Evolutionary conservation across 2,797 vertebrate genomes (phyloP), one percentile per base, ranked within the genome.

Genomic region (Acrocephalus scirpaceus): DNA sequence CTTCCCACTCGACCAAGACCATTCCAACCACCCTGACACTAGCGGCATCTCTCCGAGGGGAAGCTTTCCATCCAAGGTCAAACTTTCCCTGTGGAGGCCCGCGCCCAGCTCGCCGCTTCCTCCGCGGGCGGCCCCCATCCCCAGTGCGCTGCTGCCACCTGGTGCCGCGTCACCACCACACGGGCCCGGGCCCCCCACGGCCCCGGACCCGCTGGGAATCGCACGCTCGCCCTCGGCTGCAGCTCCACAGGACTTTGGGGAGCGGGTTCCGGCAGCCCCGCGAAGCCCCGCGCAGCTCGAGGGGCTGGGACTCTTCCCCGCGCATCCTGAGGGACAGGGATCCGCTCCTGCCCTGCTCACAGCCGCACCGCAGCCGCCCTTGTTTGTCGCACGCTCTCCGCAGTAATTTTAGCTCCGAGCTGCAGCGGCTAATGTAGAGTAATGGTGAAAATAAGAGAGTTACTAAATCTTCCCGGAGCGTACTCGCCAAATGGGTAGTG

Each of bases 141-240:
- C 90, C 92, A 71, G 89, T 20, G 80, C 84, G 85, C 61, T 96
- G 95, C 95, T 95, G 95, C 95, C 95, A 93, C 84, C 95, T 95
- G 93, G 56, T 73, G 93, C 95, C 54, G 16, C 29, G 5, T 22
- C 45, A 10, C 11, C 45, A 2, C 11, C 47, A 40, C 45, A 5
- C 10, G 42, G 51, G 4, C 30, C 38, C 32, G 53, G 13, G 9
- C 34, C 6, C 36, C 58, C 36, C 29, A 36, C 22, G 44, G 44
- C 7, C 51, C 71, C 71, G 26, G 3, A 1, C 16, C 40, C 13
- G 23, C 82, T 0, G 82, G 27, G 22, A 11, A 17, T 2, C 29
- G 0, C 47, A 5, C 6, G 2, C 38, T 11, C 7, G 42, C 44
- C 44, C 75, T 8, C 38, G 23, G 48, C 1, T 0, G 57, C 42